A percentile compares a stretch with the other conserved stretches of the same genome.
Evolutionary conservation across 2,113 vertebrate genomes (phyloP).

Genomic region (Chamaea fasciata): DNA sequence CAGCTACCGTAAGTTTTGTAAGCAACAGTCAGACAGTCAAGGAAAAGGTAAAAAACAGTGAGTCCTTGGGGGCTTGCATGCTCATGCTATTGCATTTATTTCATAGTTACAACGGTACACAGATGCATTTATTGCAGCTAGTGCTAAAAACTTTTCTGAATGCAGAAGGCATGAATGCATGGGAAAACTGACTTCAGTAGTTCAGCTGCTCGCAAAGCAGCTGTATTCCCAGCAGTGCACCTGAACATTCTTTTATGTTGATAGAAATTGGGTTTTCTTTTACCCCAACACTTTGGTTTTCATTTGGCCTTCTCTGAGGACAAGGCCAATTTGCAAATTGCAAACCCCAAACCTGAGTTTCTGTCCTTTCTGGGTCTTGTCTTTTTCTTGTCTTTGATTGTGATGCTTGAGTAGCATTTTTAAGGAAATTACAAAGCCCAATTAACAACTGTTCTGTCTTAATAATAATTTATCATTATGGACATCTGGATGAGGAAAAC

Average conservation of each 20-base stretch:
- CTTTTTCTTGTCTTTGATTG: neutral
- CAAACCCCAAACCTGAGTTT: neutral
- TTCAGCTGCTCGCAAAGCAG: neutral
- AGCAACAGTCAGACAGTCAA: neutral
- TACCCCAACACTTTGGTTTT: neutral
- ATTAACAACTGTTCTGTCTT: neutral
- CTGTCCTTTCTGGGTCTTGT: neutral
- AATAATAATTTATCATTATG: neutral
- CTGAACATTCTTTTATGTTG: neutral
- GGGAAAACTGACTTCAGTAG: neutral
- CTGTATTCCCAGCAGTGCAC: neutral
- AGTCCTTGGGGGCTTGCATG: neutral
- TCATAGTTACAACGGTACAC: neutral
- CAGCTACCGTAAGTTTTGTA: neutral
- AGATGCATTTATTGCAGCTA: neutral
- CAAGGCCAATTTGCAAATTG: neutral
- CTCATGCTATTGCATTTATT: neutral
- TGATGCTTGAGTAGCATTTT: neutral
- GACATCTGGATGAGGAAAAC: neutral
- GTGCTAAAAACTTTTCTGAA: neutral
- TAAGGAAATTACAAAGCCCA: neutral
- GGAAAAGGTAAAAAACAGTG: neutral
- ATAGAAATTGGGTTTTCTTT: neutral
- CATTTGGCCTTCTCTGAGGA: neutral
- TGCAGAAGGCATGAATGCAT: neutral